These are phyloP conservation scores for Sitobion miscanthi DNA, from an alignment of 1,140 invertebrate genomes.

Conservation along the genomic window DNA sequence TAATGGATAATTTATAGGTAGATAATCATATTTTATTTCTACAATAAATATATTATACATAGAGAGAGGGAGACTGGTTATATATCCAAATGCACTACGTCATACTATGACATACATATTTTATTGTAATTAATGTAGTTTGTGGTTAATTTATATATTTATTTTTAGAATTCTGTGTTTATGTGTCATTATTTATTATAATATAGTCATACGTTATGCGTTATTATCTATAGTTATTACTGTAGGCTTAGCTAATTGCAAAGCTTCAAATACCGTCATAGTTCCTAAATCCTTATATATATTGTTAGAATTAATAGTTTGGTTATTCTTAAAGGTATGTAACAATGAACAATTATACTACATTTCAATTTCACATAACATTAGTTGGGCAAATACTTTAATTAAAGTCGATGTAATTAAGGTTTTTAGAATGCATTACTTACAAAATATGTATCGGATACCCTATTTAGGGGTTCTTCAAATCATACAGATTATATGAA, in stretches of 20 bases:
- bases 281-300: neutral
- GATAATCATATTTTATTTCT: no score
- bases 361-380: neutral
- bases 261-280: neutral
- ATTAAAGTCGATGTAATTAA: neutral
- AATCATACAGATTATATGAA: neutral
- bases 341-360: neutral
- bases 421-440: neutral
- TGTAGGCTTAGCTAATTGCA: neutral
- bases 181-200: neutral
- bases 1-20: neutral
- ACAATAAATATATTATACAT: no score
- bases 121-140: no score
- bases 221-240: neutral
- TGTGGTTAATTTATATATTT: neutral
- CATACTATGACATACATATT: no score
- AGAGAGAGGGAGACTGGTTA: no score
- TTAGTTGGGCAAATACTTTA: neutral
- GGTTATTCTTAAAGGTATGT: neutral
- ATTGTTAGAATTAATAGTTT: neutral
- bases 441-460: neutral
- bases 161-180: neutral
- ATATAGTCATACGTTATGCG: no score
- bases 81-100: no score
- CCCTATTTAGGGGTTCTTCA: neutral